Conservation (phyloP, 1,140 invertebrate species). For the Cryptotermes secundus region DNA sequence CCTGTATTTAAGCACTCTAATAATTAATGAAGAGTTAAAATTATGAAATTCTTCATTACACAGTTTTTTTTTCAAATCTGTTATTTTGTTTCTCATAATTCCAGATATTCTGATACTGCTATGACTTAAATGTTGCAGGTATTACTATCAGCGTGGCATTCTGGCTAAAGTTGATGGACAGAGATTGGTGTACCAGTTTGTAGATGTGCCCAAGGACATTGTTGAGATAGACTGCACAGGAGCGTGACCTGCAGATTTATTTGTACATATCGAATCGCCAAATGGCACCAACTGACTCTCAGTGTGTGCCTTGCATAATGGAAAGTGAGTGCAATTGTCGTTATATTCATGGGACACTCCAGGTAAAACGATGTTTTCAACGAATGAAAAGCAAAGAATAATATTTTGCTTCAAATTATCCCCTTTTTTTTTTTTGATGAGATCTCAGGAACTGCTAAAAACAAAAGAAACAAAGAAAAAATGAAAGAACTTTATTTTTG, state of each 20-base stretch:
- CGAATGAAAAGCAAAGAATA: constrained; percentile 28
- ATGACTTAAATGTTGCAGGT: constrained; percentile 55
- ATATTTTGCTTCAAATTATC: constrained; percentile 4
- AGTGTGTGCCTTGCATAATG: constrained; percentile 22
- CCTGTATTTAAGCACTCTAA: too few species aligned
- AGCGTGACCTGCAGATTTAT: constrained; percentile 57
- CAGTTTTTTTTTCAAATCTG: too few species aligned
- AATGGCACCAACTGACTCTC: not conserved
- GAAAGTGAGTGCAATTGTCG: not conserved
- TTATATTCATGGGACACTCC: constrained; percentile 4
- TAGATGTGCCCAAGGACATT: constrained; percentile 98
- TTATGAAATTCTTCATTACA: too few species aligned
- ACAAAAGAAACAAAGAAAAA: constrained; percentile 10
- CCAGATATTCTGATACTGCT: constrained; percentile 14
- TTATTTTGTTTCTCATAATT: too few species aligned
- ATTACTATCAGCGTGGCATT: constrained; percentile 99
- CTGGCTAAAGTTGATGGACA: constrained; percentile 99
- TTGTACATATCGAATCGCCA: constrained; percentile 11
- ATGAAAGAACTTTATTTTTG: constrained; percentile 36
- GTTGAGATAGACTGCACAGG: constrained; percentile 95
- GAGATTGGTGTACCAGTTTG: constrained; percentile 98
- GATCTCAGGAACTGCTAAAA: constrained; percentile 33
- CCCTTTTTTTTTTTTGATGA: constrained; percentile 27
- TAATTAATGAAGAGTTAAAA: too few species aligned
- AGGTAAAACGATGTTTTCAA: constrained; percentile 26